Evolutionary conservation across 92 coral and sea anemone species (phyloP).

Genomic region (Nematostella vectensis): DNA sequence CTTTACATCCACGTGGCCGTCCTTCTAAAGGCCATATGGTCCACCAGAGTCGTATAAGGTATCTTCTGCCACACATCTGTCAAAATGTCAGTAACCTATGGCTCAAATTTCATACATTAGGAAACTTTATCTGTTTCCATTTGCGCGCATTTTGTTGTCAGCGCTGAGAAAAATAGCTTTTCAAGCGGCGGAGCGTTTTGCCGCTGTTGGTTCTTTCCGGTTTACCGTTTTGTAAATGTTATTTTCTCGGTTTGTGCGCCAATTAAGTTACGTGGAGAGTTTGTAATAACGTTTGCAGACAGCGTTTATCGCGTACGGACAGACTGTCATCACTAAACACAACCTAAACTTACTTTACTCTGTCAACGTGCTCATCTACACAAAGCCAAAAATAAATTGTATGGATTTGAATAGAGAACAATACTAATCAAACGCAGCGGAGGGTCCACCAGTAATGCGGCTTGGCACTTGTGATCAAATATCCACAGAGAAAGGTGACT

Average conservation of each 20-base stretch:
- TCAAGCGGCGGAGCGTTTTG: neutral
- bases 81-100: slow-evolving; percentile 2
- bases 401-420: slow-evolving; percentile 6
- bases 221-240: neutral
- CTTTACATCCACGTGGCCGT: slow-evolving; percentile 29
- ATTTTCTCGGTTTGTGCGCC: neutral
- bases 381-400: neutral
- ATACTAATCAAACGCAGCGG: neutral
- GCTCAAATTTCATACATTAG: slow-evolving; percentile 18
- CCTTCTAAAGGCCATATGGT: slow-evolving; percentile 32
- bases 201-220: neutral
- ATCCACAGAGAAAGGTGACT: slow-evolving; percentile 7
- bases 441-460: neutral
- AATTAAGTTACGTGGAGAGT: neutral
- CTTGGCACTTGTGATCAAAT: slow-evolving; percentile 3
- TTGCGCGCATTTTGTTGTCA: neutral
- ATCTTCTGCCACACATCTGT: too few relatives aligned
- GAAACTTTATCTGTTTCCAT: neutral
- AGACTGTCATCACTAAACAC: slow-evolving; percentile 20
- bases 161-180: neutral
- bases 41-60: too few relatives aligned
- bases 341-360: neutral
- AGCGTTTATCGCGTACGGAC: slow-evolving; percentile 30
- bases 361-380: neutral
- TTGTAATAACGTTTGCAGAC: neutral